Base-by-base conservation (phyloP, 2,113 vertebrate genomes). In the Stictonetta naevosa region DNA sequence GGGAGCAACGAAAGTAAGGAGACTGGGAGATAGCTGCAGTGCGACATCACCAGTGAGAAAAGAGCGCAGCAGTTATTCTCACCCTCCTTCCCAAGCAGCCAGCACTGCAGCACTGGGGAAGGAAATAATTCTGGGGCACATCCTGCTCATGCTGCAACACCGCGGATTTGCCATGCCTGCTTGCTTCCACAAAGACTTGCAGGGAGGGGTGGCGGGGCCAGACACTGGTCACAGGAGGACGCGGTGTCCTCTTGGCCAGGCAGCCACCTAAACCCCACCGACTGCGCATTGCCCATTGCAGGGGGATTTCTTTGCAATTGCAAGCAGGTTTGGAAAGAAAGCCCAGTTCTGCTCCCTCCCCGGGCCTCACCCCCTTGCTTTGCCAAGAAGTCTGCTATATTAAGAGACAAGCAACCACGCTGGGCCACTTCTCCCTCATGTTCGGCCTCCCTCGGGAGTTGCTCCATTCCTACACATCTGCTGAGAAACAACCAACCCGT, bases 401-500 rank as follows among this genome's bases (percentile, higher is more conserved):
- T 93, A 93, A 80, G 95, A 63, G 13, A 73, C 0, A 4, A 97
- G 74, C 86, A 92, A 60, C 83, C 91, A 59, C 89, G 75, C 92
- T 84, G 77, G 58, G 78, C 80, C 78, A 13, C 46, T 90, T 83
- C 66, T 81, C 74, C 86, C 94, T 74, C 59, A 0, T 62, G 60
- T 74, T 34, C 75, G 68, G 83, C 73, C 68, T 96, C 96, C 90
- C 26, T 7, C 64, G 83, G 95, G 97, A 94, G 86, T 94, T 93
- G 78, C 91, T 94, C 75, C 83, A 79, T 81, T 96, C 93, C 93
- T 42, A 63, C 16, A 5, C 50, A 91, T 53, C 88, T 93, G 75
- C 86, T 93, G 84, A 90, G 92, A 94, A 96, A 95, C 95, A 94
- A 81, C 80, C 53, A 94, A 81, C 80, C 50, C 91, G 86, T 86